Percentiles rank a stretch among this genome's conserved stretches.
These are phyloP conservation scores for Malacoctenus gilli DNA, from an alignment of 2,797 vertebrate species.

Conservation along the genomic window DNA sequence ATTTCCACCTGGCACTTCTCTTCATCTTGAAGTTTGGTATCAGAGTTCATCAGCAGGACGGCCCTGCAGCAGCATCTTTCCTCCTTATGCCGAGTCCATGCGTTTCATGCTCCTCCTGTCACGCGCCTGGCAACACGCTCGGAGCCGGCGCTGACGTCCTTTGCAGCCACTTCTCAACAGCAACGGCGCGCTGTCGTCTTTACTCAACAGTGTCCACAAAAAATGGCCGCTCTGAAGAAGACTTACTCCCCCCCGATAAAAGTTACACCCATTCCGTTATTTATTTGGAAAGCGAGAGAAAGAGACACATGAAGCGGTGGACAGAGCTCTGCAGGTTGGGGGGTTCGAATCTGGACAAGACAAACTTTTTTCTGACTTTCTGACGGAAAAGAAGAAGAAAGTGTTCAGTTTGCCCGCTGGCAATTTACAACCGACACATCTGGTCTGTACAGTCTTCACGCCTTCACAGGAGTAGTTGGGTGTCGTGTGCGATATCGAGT, in stretches of 20 bases:
- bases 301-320: constrained; percentile 50
- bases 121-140: constrained; percentile 17
- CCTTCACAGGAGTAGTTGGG: constrained; percentile 40
- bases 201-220: background rate
- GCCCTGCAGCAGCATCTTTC: constrained; percentile 51
- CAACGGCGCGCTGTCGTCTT: too few relatives aligned
- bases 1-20: constrained; percentile 36
- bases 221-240: constrained; percentile 39
- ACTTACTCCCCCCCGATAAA: constrained; percentile 49
- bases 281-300: constrained; percentile 69
- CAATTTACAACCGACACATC: constrained; percentile 49
- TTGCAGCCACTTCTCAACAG: background rate
- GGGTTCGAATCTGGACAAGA: constrained; percentile 30
- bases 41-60: constrained; percentile 37
- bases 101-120: constrained; percentile 11
- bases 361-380: constrained; percentile 36
- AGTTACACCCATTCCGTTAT: constrained; percentile 62
- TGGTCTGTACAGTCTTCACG: constrained; percentile 53
- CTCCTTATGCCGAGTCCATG: constrained; percentile 3
- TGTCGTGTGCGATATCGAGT: constrained; percentile 33
- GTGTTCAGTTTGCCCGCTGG: constrained; percentile 37
- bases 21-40: constrained; percentile 27
- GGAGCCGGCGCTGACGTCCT: constrained; percentile 20
- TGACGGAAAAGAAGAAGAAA: constrained; percentile 29
- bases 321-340: constrained; percentile 46